Conservation (phyloP, 2,888 invertebrate species). For the Colletes collaris region DNA sequence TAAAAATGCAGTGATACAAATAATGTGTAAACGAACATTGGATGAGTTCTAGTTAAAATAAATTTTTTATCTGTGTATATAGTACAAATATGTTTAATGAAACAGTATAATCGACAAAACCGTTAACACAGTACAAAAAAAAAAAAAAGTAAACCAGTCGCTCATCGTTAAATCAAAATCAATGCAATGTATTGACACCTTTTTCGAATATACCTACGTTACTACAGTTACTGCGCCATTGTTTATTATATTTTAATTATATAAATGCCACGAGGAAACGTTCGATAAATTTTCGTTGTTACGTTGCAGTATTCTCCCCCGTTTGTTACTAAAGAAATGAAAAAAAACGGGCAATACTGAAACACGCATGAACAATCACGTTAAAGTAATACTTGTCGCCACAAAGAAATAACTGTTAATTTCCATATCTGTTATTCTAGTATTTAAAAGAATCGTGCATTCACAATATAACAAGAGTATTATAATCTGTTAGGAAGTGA, state of each 20-base stretch:
- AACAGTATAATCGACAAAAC: background rate
- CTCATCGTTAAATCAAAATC: slow-evolving; percentile 24
- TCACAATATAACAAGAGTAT: background rate
- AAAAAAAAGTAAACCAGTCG: slow-evolving; percentile 20
- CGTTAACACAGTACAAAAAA: slow-evolving; percentile 37
- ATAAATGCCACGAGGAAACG: background rate
- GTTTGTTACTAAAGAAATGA: slow-evolving; percentile 12
- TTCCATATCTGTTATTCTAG: slow-evolving; percentile 32
- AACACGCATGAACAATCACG: slow-evolving; percentile 28
- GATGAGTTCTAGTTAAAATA: slow-evolving; percentile 25
- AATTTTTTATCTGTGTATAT: slow-evolving; percentile 29
- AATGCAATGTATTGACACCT: slow-evolving; percentile 12
- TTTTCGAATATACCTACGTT: slow-evolving; percentile 9
- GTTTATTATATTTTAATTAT: slow-evolving; percentile 29
- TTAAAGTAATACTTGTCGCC: slow-evolving; percentile 18
- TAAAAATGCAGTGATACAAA: slow-evolving; percentile 13
- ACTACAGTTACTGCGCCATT: slow-evolving; percentile 4
- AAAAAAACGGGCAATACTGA: slow-evolving; percentile 7
- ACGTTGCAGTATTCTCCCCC: slow-evolving; percentile 1
- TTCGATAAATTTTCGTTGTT: slow-evolving; percentile 4
- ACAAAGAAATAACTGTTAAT: slow-evolving; percentile 13
- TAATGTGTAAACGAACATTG: slow-evolving; percentile 1
- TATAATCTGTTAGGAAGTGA: slow-evolving; percentile 18
- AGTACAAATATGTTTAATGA: slow-evolving; percentile 48
- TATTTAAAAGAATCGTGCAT: slow-evolving; percentile 11